A percentile compares a stretch with the other conserved stretches of the same genome.
These are phyloP conservation scores for Percopsis transmontana DNA, from an alignment of 2,113 vertebrate species.

Conservation along the genomic window DNA sequence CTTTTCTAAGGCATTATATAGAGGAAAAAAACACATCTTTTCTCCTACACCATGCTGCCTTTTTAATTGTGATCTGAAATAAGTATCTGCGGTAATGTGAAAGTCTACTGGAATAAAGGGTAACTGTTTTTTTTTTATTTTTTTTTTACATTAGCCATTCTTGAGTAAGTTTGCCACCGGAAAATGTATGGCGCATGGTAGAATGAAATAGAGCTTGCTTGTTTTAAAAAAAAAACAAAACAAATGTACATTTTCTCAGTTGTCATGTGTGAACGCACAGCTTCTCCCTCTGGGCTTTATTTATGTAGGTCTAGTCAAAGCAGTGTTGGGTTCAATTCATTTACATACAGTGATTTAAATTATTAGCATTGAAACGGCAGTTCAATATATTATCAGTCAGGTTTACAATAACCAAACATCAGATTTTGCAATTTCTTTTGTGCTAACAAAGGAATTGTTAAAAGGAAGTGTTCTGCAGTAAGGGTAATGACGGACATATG, in stretches of 20 bases:
- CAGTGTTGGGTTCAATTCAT: constrained; percentile 9
- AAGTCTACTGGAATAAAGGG: neutral
- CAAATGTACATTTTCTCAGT: constrained; percentile 21
- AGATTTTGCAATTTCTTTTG: neutral
- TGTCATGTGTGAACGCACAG: constrained; percentile 38
- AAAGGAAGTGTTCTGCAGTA: neutral
- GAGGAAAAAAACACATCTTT: constrained; percentile 28
- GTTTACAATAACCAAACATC: neutral
- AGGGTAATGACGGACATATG: neutral
- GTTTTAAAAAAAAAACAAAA: neutral
- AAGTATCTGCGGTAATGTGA: neutral
- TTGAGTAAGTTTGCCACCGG: no score
- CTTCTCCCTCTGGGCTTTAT: constrained; percentile 13
- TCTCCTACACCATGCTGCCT: constrained; percentile 66
- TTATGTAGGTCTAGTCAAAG: constrained; percentile 9
- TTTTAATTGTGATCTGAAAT: constrained; percentile 46
- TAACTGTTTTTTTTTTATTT: neutral
- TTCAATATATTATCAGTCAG: neutral
- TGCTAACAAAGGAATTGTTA: neutral
- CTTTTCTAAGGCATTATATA: constrained; percentile 25
- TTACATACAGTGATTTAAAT: constrained; percentile 14
- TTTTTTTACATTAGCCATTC: neutral
- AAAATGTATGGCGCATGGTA: constrained; percentile 29
- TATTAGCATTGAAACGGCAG: neutral
- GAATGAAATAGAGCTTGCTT: constrained; percentile 1